Evolutionary conservation across 2,113 vertebrate species (phyloP), one percentile per base, ranked within the genome.

Genomic region (Eclectus roratus): DNA sequence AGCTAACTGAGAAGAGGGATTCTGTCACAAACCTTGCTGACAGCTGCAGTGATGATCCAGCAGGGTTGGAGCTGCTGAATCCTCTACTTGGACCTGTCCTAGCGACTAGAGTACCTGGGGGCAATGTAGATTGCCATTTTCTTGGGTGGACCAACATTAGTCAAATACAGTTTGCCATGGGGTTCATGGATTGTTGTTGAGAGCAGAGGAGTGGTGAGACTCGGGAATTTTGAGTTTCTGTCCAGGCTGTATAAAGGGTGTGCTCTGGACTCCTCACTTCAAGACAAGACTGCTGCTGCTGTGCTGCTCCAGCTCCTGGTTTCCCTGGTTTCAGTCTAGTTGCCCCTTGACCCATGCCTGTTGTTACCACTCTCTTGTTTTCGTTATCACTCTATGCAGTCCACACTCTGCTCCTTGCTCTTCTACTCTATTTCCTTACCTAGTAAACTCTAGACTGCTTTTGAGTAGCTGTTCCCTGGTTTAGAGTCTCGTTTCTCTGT

Each of bases 101-200:
- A 1, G 52, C 47, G 19, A 47, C 46, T 39, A 3, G 60, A 50
- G 33, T 50, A 44, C 31, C 23, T 52, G 41, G 44, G 33, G 21
- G 9, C 33, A 60, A 5, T 14, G 10, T 2, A 52, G 44, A 55
- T 81, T 13, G n/a, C 11, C 15, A 13, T 49, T 60, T 18, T 8
- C 33, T 35, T 78, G 17, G 44, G 37, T 64, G 55, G 28, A 29
- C 18, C 56, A 82, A 0, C 37, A 24, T 7, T 39, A 85, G 35
- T 29, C 63, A 78, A 28, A 60, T n/a, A 35, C 17, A 39, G 1
- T 77, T 89, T 83, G 44, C 29, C 11, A 5, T 0, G 0, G 25
- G 3, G 3, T 37, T 95, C 73, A 13, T 20, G 33, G 37, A 8
- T 5, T 7, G 9, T 35, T 93, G 15, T 69, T 78, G 56, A 11